These are phyloP conservation scores for Neotoxoptera formosana DNA, from an alignment of 1,140 invertebrate genomes.

Conservation along the genomic window DNA sequence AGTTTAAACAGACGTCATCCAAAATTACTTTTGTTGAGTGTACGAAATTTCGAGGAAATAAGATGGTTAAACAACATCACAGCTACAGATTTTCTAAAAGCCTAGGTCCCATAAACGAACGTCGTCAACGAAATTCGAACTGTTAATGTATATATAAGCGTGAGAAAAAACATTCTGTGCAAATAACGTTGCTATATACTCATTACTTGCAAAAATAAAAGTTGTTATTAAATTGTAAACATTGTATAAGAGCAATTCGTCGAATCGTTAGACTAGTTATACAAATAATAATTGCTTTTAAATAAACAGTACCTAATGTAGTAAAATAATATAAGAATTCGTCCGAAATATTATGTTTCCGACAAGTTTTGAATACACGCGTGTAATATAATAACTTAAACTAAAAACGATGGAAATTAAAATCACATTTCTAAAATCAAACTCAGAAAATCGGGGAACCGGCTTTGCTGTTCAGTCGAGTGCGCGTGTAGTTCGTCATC, in stretches of 20 bases:
- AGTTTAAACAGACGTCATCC: not conserved
- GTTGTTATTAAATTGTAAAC: constrained; percentile 8
- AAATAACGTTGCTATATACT: not conserved
- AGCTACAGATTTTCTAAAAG: not conserved
- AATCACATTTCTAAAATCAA: no score
- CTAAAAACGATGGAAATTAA: not conserved
- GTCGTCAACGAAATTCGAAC: not conserved
- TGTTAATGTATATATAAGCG: constrained; percentile 12
- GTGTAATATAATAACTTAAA: not conserved
- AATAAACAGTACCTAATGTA: not conserved
- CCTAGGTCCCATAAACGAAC: not conserved
- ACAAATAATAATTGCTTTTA: not conserved
- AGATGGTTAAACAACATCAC: constrained; percentile 11
- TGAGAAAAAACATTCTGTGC: not conserved
- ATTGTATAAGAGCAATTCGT: not conserved
- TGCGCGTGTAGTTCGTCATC: no score
- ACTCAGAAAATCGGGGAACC: no score
- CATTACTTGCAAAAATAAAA: not conserved
- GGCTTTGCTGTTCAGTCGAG: no score
- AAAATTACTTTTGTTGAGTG: not conserved
- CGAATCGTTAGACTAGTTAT: not conserved
- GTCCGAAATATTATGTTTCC: not conserved
- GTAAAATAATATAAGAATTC: not conserved
- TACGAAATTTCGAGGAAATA: not conserved
- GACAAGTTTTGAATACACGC: not conserved